Conservation (phyloP, 2,113 vertebrate genomes). For the Fukomys damarensis region DNA sequence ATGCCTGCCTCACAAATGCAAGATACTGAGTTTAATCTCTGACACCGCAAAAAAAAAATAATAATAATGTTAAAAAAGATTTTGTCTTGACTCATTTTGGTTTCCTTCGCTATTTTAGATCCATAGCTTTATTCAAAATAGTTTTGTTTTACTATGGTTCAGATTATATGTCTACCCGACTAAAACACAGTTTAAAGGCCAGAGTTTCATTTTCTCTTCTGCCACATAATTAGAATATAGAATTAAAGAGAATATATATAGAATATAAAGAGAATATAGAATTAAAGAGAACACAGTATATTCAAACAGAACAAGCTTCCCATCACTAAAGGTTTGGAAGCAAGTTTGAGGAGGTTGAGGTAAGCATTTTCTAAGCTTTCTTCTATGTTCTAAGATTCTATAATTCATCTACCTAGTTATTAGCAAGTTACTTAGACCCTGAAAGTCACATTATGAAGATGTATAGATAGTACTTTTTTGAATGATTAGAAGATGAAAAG, state of each 20-base stretch:
- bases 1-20: too few relatives aligned
- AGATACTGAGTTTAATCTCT: too few relatives aligned
- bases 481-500: constrained; percentile 4
- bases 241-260: too few relatives aligned
- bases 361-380: background rate
- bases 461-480: background rate
- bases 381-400: background rate
- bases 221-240: background rate
- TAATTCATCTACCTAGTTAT: background rate
- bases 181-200: background rate
- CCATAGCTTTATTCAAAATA: background rate
- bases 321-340: background rate
- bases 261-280: too few relatives aligned
- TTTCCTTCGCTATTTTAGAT: background rate
- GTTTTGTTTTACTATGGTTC: constrained; percentile 19
- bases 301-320: background rate
- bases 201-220: background rate
- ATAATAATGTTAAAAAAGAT: background rate
- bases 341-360: background rate
- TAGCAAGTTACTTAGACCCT: background rate
- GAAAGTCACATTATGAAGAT: background rate
- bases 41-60: too few relatives aligned
- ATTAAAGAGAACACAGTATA: background rate
- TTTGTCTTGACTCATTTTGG: background rate
- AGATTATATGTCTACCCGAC: background rate